Percentiles rank a stretch among this genome's conserved stretches.
These are phyloP conservation scores for Thera obeliscata DNA, from an alignment of 2,888 invertebrate species.

Conservation along the genomic window DNA sequence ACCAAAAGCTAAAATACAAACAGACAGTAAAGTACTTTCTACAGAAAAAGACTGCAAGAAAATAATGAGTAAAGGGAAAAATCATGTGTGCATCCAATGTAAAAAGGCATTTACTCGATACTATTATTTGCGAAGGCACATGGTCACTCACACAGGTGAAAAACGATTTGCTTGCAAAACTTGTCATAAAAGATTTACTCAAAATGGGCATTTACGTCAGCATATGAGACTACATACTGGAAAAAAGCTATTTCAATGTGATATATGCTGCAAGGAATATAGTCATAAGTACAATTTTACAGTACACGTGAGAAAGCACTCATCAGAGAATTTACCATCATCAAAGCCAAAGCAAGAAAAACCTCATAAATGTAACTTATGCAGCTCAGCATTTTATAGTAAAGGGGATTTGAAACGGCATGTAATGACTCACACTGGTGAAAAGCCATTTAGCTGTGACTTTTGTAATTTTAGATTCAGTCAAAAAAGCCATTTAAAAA, in stretches of 20 bases:
- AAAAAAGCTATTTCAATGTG: slow-evolving; percentile 21
- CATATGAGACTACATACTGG: slow-evolving; percentile 26
- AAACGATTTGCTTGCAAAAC: slow-evolving; percentile 18
- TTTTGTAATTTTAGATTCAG: neutral
- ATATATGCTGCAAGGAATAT: neutral
- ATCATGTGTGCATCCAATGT: slow-evolving; percentile 10
- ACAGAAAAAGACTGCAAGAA: neutral
- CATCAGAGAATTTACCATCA: neutral
- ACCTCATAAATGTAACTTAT: neutral
- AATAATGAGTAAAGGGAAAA: neutral
- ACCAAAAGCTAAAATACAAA: neutral
- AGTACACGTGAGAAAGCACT: neutral
- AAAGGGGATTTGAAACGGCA: neutral
- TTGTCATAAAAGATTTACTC: slow-evolving; percentile 20
- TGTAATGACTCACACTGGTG: neutral
- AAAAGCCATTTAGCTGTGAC: neutral
- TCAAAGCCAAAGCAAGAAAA: neutral
- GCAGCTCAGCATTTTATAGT: neutral
- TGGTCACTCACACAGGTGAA: slow-evolving; percentile 24
- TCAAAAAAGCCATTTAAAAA: neutral
- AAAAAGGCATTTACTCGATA: neutral
- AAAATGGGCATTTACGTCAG: slow-evolving; percentile 21
- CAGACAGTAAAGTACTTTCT: neutral
- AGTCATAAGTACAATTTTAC: neutral
- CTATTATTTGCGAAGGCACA: slow-evolving; percentile 15